Conservation (phyloP, 2,797 vertebrate genomes). For the Dryobates pubescens region DNA sequence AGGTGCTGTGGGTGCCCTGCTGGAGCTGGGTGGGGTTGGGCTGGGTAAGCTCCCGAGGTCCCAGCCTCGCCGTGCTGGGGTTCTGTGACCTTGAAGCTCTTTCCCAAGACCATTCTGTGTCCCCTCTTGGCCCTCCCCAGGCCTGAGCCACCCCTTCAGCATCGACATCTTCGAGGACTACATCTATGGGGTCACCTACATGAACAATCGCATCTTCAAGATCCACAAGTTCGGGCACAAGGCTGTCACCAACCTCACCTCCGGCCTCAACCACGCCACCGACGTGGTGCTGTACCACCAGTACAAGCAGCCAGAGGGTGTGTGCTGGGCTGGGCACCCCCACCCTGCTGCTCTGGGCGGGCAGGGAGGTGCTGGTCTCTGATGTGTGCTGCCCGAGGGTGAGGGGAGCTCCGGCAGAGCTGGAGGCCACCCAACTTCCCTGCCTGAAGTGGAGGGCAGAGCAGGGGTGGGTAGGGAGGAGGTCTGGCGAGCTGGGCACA, state of each 20-base stretch:
- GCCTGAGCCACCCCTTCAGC: conserved; percentile 92
- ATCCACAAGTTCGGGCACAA: conserved; percentile 95
- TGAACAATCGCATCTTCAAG: conserved; percentile 93
- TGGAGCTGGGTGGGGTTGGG: too few species aligned
- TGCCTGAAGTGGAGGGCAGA: background rate
- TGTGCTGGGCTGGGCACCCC: background rate
- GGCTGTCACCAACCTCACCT: conserved; percentile 87
- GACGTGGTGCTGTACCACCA: conserved; percentile 92
- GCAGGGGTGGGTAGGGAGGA: too few species aligned
- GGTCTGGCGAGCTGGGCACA: too few species aligned
- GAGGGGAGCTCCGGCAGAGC: background rate
- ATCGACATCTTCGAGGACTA: conserved; percentile 97
- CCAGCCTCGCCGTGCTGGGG: too few species aligned
- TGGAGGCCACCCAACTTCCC: background rate
- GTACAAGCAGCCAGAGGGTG: conserved; percentile 94
- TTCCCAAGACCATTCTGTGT: background rate
- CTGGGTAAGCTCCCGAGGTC: too few species aligned
- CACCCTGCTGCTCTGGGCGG: accelerated
- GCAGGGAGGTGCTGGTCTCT: background rate
- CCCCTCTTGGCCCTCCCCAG: conserved; percentile 63
- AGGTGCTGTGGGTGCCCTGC: too few species aligned
- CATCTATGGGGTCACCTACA: conserved; percentile 95
- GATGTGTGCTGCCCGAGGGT: background rate
- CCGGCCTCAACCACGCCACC: conserved; percentile 92
- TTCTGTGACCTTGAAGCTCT: too few species aligned